Conservation (phyloP, 37 sponge, comb jelly and placozoan genomes). For the Eunapius fragilis region DNA sequence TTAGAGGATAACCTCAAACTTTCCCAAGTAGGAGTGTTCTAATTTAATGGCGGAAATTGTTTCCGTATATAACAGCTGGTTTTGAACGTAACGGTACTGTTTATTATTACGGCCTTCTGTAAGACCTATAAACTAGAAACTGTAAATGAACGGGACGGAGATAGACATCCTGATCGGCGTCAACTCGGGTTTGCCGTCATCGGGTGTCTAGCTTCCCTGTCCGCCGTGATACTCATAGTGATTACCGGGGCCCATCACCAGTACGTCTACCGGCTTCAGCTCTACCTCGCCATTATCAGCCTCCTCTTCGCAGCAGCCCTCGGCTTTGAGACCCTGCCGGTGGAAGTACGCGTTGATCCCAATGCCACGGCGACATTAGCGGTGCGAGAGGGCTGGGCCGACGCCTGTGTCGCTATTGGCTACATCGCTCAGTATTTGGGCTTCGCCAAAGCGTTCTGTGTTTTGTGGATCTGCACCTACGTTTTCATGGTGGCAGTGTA, state of each 20-base stretch:
- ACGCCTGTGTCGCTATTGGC: neutral
- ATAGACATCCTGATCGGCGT: neutral
- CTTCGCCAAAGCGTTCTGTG: neutral
- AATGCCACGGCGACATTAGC: neutral
- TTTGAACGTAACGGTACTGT: no score
- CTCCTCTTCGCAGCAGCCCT: neutral
- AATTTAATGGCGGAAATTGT: no score
- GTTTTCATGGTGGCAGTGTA: neutral
- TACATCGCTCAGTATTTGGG: neutral
- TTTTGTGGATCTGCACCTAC: neutral
- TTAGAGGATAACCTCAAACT: no score
- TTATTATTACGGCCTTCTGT: no score
- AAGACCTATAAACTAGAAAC: no score
- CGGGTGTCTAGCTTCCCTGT: neutral
- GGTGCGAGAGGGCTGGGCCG: neutral
- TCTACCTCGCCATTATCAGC: neutral
- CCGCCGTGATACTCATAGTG: neutral
- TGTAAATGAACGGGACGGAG: no score
- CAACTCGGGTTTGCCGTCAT: neutral
- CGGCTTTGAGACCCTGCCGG: neutral
- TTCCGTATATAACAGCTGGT: no score
- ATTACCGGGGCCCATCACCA: neutral
- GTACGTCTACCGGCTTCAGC: neutral
- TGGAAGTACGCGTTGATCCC: neutral
- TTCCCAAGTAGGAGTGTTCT: no score